Conservation (phyloP, 2,113 vertebrate genomes). For the Abramis brama region DNA sequence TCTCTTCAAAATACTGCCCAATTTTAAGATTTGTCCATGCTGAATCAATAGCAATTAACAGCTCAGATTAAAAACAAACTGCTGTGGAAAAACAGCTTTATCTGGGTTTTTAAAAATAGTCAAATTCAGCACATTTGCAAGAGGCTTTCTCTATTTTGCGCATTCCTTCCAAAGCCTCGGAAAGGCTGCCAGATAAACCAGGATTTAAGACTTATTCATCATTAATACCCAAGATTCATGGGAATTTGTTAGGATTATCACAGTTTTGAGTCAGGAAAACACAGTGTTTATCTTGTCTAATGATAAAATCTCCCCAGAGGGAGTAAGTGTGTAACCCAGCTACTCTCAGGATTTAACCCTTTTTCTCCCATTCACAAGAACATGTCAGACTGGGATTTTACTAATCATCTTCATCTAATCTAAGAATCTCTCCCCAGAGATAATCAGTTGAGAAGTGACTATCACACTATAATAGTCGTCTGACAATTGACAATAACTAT, state of each 20-base stretch:
- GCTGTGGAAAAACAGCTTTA: constrained; percentile 17
- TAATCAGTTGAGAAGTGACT: neutral
- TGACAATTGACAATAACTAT: neutral
- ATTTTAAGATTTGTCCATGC: neutral
- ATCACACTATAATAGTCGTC: neutral
- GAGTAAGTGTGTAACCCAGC: constrained; percentile 46
- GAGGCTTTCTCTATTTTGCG: neutral
- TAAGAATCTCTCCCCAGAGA: constrained; percentile 8
- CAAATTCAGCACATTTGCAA: constrained; percentile 29
- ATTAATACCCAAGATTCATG: constrained; percentile 65
- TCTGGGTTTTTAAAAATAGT: neutral
- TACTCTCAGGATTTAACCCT: constrained; percentile 68
- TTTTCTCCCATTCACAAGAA: constrained; percentile 28
- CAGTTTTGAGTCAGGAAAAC: constrained; percentile 62
- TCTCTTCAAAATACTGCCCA: neutral
- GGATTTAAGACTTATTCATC: constrained; percentile 60
- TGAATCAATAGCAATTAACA: constrained; percentile 28
- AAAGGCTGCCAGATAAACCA: constrained; percentile 40
- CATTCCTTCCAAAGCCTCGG: constrained; percentile 1
- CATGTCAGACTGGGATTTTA: constrained; percentile 14
- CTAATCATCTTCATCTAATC: constrained; percentile 28
- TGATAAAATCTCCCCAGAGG: constrained; percentile 68
- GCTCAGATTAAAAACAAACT: constrained; percentile 12
- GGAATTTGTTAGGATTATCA: constrained; percentile 68
- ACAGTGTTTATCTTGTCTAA: constrained; percentile 62